phyloP scores from a whole-genome alignment of 2,113 vertebrate species.

The Carassius gibelio region DNA sequence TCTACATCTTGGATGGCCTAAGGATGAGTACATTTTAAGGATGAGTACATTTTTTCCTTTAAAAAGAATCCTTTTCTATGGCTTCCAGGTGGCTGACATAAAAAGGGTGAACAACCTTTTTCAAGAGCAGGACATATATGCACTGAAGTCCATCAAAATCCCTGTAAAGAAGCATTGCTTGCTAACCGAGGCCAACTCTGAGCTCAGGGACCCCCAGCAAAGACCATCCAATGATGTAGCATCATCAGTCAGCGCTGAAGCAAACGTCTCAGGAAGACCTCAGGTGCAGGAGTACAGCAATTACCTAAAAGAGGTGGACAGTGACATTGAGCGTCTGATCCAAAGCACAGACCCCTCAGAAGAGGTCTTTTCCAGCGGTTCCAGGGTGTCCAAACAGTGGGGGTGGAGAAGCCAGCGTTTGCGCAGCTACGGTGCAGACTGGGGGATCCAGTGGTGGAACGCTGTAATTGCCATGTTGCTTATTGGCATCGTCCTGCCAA shows the following conservation, averaged over 20 bases:
- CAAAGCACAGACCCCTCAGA: slow-evolving; percentile 69
- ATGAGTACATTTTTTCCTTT: neutral
- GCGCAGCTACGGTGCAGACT: slow-evolving; percentile 77
- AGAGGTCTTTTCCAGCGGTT: slow-evolving; percentile 40
- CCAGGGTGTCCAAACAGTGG: slow-evolving; percentile 33
- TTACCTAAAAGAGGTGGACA: slow-evolving; percentile 86
- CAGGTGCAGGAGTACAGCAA: slow-evolving; percentile 65
- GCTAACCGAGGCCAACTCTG: slow-evolving; percentile 75
- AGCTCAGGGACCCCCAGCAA: slow-evolving; percentile 52
- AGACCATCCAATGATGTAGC: slow-evolving; percentile 36
- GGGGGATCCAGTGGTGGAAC: slow-evolving; percentile 95
- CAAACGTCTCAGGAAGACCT: neutral
- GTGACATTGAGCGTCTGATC: slow-evolving; percentile 79
- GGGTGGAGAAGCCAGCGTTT: slow-evolving; percentile 43
- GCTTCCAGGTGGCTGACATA: slow-evolving; percentile 87
- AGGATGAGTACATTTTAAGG: neutral
- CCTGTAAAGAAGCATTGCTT: slow-evolving; percentile 85
- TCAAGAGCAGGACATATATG: slow-evolving; percentile 91
- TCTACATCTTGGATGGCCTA: neutral
- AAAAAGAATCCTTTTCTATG: slow-evolving; percentile 2
- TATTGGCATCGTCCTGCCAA: slow-evolving; percentile 86
- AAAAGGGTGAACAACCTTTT: slow-evolving; percentile 93
- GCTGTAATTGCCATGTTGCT: slow-evolving; percentile 91
- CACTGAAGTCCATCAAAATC: slow-evolving; percentile 90
- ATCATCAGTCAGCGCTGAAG: accelerated